Conservation (phyloP, 1,140 invertebrate genomes). For the Anoplolepis gracilipes region DNA sequence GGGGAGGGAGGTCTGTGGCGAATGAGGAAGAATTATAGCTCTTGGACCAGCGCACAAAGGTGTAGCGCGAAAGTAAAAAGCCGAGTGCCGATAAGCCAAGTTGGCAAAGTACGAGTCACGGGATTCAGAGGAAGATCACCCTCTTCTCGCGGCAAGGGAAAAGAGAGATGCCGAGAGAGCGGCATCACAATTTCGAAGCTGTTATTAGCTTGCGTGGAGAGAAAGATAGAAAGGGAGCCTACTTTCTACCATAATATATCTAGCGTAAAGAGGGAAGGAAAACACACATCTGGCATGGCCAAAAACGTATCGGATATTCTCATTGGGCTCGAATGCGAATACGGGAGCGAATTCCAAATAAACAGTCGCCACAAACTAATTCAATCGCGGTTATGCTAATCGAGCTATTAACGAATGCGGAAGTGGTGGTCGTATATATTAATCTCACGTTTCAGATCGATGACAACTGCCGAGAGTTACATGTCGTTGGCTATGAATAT, state of each 20-base stretch:
- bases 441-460: conserved; percentile 57
- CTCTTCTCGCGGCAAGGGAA: not conserved
- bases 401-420: conserved; percentile 53
- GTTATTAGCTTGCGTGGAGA: not conserved
- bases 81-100: conserved; percentile 66
- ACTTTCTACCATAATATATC: conserved; percentile 55
- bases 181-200: conserved; percentile 12
- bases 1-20: not conserved
- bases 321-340: conserved; percentile 56
- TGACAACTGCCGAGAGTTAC: conserved; percentile 36
- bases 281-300: conserved; percentile 52
- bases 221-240: not conserved
- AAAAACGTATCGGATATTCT: conserved; percentile 55
- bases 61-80: conserved; percentile 67
- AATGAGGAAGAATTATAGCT: conserved; percentile 54
- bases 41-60: conserved; percentile 63
- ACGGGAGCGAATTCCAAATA: conserved; percentile 3
- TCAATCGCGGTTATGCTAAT: conserved; percentile 64
- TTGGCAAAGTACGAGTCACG: conserved; percentile 58
- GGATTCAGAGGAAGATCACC: not conserved
- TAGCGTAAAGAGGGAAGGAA: not conserved
- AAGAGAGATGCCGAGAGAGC: not conserved
- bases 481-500: not conserved
- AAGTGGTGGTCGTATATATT: conserved; percentile 46
- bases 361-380: conserved; percentile 55